Conservation (phyloP, 2,888 invertebrate genomes). For the Ceraclea dissimilis region DNA sequence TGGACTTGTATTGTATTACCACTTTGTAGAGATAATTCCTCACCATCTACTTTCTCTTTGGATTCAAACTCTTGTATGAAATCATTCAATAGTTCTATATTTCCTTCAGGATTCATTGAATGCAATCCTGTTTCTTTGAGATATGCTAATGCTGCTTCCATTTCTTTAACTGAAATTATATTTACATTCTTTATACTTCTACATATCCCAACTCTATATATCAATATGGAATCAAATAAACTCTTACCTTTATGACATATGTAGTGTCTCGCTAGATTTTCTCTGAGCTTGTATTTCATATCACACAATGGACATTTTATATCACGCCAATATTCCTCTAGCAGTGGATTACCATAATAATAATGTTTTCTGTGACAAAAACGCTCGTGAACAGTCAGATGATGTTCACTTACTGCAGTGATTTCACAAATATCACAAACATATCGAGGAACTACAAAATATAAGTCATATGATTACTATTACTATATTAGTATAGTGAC, state of each 20-base stretch:
- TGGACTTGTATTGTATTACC: too few relatives aligned
- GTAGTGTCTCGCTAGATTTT: not conserved
- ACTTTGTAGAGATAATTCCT: too few relatives aligned
- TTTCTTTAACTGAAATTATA: not conserved
- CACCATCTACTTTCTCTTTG: too few relatives aligned
- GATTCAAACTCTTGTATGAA: too few relatives aligned
- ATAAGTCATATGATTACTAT: too few relatives aligned
- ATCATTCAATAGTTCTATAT: not conserved
- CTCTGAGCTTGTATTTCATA: not conserved
- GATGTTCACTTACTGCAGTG: not conserved
- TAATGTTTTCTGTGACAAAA: not conserved
- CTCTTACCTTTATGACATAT: not conserved
- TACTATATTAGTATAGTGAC: too few relatives aligned
- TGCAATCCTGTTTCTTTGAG: not conserved
- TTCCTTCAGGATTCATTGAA: not conserved
- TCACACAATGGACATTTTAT: not conserved
- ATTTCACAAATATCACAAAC: too few relatives aligned
- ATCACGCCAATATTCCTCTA: too few relatives aligned
- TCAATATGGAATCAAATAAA: too few relatives aligned
- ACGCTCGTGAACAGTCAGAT: not conserved
- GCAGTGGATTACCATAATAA: not conserved
- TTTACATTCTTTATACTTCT: not conserved
- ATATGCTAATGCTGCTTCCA: not conserved
- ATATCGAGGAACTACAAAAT: too few relatives aligned
- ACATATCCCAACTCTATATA: not conserved